Conservation (phyloP, 2,888 invertebrate species). For the Bembecia ichneumoniformis region DNA sequence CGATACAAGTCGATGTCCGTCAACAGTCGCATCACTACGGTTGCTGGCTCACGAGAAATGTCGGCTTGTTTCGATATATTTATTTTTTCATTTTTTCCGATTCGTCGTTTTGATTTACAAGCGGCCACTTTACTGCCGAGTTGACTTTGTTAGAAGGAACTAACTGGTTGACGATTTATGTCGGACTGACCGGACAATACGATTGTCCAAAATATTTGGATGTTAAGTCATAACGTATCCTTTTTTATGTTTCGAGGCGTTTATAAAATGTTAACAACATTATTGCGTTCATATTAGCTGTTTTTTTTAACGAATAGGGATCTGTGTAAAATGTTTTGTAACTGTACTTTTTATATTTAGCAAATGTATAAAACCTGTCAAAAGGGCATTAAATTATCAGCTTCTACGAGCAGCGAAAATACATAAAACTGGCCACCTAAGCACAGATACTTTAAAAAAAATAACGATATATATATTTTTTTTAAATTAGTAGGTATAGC, state of each 20-base stretch:
- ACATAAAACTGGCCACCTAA: too few species aligned
- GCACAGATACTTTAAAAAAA: too few species aligned
- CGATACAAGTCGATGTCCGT: conserved; percentile 17
- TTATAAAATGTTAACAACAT: conserved; percentile 29
- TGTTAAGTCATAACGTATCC: conserved; percentile 46
- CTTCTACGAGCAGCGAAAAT: too few species aligned
- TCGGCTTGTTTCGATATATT: conserved; percentile 44
- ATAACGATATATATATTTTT: too few species aligned
- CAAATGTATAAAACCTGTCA: too few species aligned
- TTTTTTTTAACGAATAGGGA: conserved; percentile 1
- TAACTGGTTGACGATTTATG: conserved; percentile 66
- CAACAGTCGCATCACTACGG: conserved; percentile 29
- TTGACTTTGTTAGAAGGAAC: conserved; percentile 61
- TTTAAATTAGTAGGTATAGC: too few species aligned
- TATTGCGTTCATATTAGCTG: conserved; percentile 27
- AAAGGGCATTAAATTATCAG: too few species aligned
- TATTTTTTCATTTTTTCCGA: conserved; percentile 50
- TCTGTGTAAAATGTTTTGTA: too few species aligned
- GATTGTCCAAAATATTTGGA: conserved; percentile 57
- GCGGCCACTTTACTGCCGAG: conserved; percentile 60
- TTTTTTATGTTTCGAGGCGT: conserved; percentile 29
- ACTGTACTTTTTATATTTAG: too few species aligned
- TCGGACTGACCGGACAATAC: conserved; percentile 45
- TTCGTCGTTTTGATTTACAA: conserved; percentile 67
- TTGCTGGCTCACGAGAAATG: conserved; percentile 40